Evolutionary conservation across 2,113 vertebrate genomes (phyloP), one percentile per base, ranked within the genome.

Genomic region (Phalacrocorax carbo): DNA sequence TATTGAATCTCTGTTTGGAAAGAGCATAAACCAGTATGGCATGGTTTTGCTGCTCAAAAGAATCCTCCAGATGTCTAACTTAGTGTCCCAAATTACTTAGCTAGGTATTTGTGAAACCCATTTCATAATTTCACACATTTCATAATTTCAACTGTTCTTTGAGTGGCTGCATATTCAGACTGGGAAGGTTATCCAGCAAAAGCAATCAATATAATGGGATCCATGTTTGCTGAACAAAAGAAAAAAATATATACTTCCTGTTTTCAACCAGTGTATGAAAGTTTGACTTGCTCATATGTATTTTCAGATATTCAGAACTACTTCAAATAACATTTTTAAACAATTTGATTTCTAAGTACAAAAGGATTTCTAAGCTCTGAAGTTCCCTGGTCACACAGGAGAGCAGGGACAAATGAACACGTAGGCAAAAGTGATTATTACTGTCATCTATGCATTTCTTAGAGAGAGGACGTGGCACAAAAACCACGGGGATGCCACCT

Each of bases 201-300:
- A 58, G 27, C 12, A 25, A 71, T 13, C 0, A 0, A n/a, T 32
- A 7, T 9, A 29, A n/a, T 0, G 1, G 12, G 8, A 71, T 51
- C 64, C 20, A 18, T 7, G 17, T 54, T 55, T 61, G 30, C 7
- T 42, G 26, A 89, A 54, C 10, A 58, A 30, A 30, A 57, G 21
- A 64, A 86, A 84, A 78, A 78, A 2, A 49, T 0, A 55, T 4
- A 26, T 34, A 10, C 10, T 16, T 15, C 40, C 32, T 23, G 9
- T 21, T 72, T 88, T 80, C 34, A 66, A 88, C 42, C 13, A 13
- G 34, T 2, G 5, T 68, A 23, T 32, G 57, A 72, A 88, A 61
- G 52, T 55, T 9, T 71, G 10, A 23, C 13, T 68, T 77, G 42
- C n/a, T 64, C 11, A 36, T 18, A 55, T 0, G 0, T 18, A 25